phyloP scores from a whole-genome alignment of 2,888 invertebrate genomes.

The Tetanocera ferruginea region DNA sequence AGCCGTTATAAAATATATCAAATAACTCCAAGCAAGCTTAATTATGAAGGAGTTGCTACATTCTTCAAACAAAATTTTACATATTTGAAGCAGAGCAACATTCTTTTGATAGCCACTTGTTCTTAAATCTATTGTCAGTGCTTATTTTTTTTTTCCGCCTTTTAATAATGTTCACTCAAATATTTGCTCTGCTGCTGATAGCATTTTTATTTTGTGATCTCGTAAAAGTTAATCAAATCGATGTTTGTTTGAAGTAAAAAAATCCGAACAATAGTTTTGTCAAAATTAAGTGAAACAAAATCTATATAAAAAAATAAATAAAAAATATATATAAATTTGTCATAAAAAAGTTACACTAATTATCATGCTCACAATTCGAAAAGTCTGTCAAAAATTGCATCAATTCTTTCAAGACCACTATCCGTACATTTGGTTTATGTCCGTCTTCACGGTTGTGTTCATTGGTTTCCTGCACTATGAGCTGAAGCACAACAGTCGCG shows the following conservation, averaged over 20 bases:
- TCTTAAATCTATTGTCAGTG: no score
- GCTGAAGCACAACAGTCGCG: constrained; percentile 51
- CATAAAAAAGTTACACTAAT: constrained; percentile 37
- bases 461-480: constrained; percentile 56
- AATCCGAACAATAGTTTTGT: constrained; percentile 10
- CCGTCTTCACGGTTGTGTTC: constrained; percentile 43
- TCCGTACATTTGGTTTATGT: constrained; percentile 48
- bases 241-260: constrained; percentile 13
- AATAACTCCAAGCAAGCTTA: no score
- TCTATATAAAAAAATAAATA: constrained; percentile 12
- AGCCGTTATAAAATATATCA: no score
- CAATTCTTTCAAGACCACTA: constrained; percentile 52
- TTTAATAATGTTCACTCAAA: no score
- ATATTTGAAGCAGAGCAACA: no score
- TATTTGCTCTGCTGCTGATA: no score
- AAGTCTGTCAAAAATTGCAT: constrained; percentile 46
- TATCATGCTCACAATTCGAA: constrained; percentile 46
- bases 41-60: no score
- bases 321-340: constrained; percentile 40
- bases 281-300: constrained; percentile 32
- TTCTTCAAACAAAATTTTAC: no score
- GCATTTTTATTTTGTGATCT: constrained; percentile 5
- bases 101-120: no score
- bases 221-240: constrained; percentile 5
- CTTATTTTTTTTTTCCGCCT: no score